These are phyloP conservation scores for Cassiopea xamachana DNA, from an alignment of 30 jellyfish, hydroid and myxozoan genomes.

Conservation along the genomic window DNA sequence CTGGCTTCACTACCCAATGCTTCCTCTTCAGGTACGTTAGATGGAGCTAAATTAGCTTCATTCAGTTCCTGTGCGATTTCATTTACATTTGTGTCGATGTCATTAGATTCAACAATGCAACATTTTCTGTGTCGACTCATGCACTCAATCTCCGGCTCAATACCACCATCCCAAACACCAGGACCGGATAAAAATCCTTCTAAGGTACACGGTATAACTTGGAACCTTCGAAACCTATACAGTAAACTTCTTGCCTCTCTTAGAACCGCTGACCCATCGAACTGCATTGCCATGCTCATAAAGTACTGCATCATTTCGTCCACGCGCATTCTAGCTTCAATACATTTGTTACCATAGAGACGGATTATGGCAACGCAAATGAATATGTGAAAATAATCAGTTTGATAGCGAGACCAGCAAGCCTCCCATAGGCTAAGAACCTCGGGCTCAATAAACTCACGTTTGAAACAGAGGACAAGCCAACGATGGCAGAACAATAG, in stretches of 20 bases:
- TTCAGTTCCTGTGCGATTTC: neutral
- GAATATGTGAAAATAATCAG: slow-evolving; percentile 93
- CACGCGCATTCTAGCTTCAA: slow-evolving; percentile 71
- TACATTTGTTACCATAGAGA: slow-evolving; percentile 74
- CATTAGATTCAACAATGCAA: slow-evolving; percentile 35
- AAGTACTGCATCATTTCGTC: slow-evolving; percentile 88
- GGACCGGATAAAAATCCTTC: slow-evolving; percentile 80
- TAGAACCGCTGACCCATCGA: slow-evolving; percentile 85
- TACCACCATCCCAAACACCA: slow-evolving; percentile 99
- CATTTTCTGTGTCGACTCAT: slow-evolving; percentile 75
- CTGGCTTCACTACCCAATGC: neutral
- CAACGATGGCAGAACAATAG: slow-evolving; percentile 97
- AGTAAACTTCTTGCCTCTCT: slow-evolving; percentile 88
- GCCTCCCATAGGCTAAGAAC: slow-evolving; percentile 95
- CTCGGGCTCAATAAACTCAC: slow-evolving; percentile 89
- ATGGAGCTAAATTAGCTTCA: neutral
- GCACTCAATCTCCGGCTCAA: slow-evolving; percentile 92
- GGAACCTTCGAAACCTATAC: slow-evolving; percentile 77
- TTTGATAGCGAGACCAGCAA: slow-evolving; percentile 97
- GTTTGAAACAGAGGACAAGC: slow-evolving; percentile 94
- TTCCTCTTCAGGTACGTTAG: neutral
- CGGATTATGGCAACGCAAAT: slow-evolving; percentile 84
- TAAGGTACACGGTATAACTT: slow-evolving; percentile 88
- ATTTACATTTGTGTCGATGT: neutral
- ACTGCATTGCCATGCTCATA: slow-evolving; percentile 87